Conservation (phyloP, 2,888 invertebrate species). For the Coronaproctus castanopsis region DNA sequence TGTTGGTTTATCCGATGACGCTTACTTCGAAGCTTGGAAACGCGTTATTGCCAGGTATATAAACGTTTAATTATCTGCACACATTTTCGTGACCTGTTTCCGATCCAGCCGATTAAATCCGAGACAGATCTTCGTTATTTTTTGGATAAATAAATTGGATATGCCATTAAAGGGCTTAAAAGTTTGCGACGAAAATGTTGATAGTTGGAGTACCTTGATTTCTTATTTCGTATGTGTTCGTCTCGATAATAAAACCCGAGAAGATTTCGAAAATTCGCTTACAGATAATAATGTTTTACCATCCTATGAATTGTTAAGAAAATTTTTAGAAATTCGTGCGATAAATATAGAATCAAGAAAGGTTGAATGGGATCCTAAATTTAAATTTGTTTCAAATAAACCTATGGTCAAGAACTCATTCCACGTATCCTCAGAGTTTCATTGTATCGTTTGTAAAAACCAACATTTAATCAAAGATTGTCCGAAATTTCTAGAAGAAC, state of each 20-base stretch:
- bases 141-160: background rate
- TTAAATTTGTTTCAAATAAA: no score
- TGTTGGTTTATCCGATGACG: background rate
- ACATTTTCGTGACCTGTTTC: background rate
- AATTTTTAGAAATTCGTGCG: conserved; percentile 2
- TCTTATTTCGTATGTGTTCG: background rate
- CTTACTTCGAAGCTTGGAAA: background rate
- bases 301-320: no score
- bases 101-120: background rate
- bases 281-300: no score
- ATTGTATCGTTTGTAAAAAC: no score
- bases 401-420: no score
- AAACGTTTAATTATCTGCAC: background rate
- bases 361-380: no score
- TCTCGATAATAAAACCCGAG: background rate
- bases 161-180: conserved; percentile 1
- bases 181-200: background rate
- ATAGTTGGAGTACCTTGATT: background rate
- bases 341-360: background rate
- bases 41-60: background rate
- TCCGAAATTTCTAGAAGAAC: no score
- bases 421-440: no score
- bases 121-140: background rate
- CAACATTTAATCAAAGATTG: no score
- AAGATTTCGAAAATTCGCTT: conserved; percentile 2